A percentile compares a stretch with the other conserved stretches of the same genome.
Evolutionary conservation across 2,113 vertebrate genomes (phyloP).

Genomic region (Xiphorhynchus elegans): DNA sequence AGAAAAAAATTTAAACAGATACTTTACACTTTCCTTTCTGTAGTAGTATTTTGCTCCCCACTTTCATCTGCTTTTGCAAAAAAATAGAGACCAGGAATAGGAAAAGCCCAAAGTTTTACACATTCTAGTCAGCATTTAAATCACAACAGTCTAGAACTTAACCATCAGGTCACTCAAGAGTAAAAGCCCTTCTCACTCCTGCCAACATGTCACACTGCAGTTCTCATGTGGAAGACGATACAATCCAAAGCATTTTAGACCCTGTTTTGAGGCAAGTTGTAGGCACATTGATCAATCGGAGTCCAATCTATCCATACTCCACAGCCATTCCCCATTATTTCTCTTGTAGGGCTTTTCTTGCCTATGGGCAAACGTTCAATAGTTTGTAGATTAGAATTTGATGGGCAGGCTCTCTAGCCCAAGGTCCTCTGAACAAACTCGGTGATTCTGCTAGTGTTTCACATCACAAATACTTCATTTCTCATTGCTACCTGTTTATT

Average conservation of each 20-base stretch:
- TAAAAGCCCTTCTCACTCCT: not conserved
- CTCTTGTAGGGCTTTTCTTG: not conserved
- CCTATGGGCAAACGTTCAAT: fast-evolving
- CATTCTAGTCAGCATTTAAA: not conserved
- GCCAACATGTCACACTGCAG: not conserved
- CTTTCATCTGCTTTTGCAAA: not conserved
- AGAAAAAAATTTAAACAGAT: not conserved
- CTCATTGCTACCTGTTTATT: not conserved
- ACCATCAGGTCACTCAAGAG: not conserved
- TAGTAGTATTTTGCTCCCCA: not conserved
- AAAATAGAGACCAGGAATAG: not conserved
- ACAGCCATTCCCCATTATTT: not conserved
- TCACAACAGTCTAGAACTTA: not conserved
- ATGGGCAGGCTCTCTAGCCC: not conserved
- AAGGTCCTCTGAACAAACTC: not conserved
- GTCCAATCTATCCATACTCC: not conserved
- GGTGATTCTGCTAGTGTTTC: not conserved
- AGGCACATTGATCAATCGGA: not conserved
- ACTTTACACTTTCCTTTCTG: not conserved
- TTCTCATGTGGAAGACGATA: not conserved
- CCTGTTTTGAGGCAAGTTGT: not conserved
- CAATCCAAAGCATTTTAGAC: not conserved
- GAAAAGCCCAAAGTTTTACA: not conserved
- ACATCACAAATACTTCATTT: not conserved
- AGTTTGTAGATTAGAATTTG: not conserved